Base-by-base conservation (phyloP, 2,888 invertebrate species). In the Margaritifera margaritifera region DNA sequence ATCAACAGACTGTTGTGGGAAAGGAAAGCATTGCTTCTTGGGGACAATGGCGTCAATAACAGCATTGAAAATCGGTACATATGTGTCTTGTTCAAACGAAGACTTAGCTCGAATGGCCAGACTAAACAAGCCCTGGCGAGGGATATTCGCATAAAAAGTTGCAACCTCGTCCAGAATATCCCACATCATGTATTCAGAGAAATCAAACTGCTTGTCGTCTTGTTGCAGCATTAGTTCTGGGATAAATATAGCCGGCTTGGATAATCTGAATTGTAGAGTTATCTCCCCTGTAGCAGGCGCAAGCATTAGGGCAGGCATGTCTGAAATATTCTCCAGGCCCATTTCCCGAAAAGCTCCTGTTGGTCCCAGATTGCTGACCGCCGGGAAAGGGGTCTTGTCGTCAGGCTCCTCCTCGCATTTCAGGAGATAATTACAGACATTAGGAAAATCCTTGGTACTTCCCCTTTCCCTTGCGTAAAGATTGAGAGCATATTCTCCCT, bases 341-440 rank as follows among this genome's bases (percentile, higher is more conserved):
- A 78, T 60, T 19, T 74, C 70, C 25, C 63, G 64, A 66, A 80
- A 80, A 18, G 71, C 74, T n/a, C 68, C 69, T 2, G 78, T 79
- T 25, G 80, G 77, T 18, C 80, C 80, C 27, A 80, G 72, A 0
- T 74, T 69, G 4, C 70, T 75, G 20, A 80, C 72, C 22, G 77
- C 77, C 11, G 80, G 80, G 42, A 80, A 79, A 5, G 80, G 75
- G 27, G 75, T 74, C 31, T 77, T 77, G 59, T 80, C 77, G 50
- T 78, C 69, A 1, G 80, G 80, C 54, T 80, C 80, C 22, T 80
- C 80, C 20, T 80, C 78, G 65, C 80, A 80, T 60, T 77, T 80
- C 20, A 87, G 71, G 20, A 87, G 73, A 69, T 87, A 87, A 66
- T 82, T 87, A 69, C 87, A 87, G 11, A 86, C 86, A 53, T 84